Percentiles rank a stretch among this genome's conserved stretches.
Conservation (phyloP, 2,888 invertebrate genomes). For the Crocallis elinguaria region DNA sequence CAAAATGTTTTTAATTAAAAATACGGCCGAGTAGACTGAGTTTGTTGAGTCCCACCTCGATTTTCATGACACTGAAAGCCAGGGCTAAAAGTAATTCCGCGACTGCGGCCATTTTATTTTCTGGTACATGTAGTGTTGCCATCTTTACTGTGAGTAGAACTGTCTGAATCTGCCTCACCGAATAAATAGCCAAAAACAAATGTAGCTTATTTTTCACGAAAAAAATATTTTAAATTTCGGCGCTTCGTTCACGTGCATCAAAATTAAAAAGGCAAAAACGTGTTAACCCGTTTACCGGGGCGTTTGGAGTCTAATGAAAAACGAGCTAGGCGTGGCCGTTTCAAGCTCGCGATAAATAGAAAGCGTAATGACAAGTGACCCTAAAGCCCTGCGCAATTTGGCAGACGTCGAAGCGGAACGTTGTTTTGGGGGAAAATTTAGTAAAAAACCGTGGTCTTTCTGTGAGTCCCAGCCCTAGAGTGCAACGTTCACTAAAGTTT, state of each 20-base stretch:
- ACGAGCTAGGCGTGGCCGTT: constrained; percentile 47
- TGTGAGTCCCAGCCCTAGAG: no score
- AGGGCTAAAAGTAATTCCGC: constrained; percentile 53
- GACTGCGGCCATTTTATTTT: constrained; percentile 49
- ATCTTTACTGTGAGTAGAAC: constrained; percentile 33
- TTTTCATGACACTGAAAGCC: constrained; percentile 55
- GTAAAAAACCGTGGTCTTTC: no score
- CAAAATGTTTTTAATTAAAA: constrained; percentile 64
- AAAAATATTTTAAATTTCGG: background rate
- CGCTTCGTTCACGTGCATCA: background rate
- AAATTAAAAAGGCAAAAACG: constrained; percentile 5
- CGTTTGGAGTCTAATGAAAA: constrained; percentile 54
- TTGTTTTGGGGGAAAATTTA: no score
- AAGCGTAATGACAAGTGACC: constrained; percentile 46
- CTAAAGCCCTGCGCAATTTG: constrained; percentile 17
- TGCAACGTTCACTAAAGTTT: no score
- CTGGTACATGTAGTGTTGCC: constrained; percentile 37
- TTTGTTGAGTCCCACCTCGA: constrained; percentile 41
- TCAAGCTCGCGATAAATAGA: constrained; percentile 39
- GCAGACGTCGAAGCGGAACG: no score
- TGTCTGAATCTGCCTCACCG: no score
- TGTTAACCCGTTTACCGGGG: constrained; percentile 48
- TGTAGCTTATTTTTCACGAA: background rate
- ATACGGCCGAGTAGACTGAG: constrained; percentile 51
- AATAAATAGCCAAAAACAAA: background rate